Base-by-base conservation (phyloP, 2,797 vertebrate species). In the Neostethus bicornis region DNA sequence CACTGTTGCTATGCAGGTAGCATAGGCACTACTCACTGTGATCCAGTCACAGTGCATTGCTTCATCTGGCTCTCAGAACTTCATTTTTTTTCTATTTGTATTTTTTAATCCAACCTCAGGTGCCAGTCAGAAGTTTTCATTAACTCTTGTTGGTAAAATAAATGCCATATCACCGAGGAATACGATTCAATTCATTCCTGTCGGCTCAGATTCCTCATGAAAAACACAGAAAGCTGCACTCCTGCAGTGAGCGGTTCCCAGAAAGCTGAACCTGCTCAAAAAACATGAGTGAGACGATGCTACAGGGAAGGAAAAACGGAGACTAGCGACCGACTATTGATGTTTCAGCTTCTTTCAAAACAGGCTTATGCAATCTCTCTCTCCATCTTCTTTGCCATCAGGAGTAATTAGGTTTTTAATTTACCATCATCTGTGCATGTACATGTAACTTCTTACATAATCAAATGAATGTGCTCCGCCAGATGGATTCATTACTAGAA, bases 391-490 rank as follows among this genome's bases (percentile, higher is more conserved):
- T 48, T 65, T 7, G 1, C 59, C 66, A 75, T 75, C 69, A 68
- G 13, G 60, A 75, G 73, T 77, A 75, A 87, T 86, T 82, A 79
- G 73, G 70, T 32, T 68, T 79, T 70, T 54, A 60, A 82, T 89
- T 89, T 81, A 80, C 72, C 69, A 66, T 83, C 77, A 78, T 46
- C 34, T 67, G 56, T 46, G 45, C 32, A 32, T 53, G 25, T 37
- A 64, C 72, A 69, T 51, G 32, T 21, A 41, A 4, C 35, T n/a
- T 12, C 49, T 84, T 84, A 81, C 74, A 50, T 74, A 85, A 87
- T 76, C 52, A 38, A 57, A 74, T 63, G 3, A 55, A 75, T 64
- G 69, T 50, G 45, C 73, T 34, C 55, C 54, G 70, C 60, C 70
- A 70, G 62, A 60, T 56, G 54, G 51, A 46, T 50, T 61, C 79